Evolutionary conservation across 2,888 invertebrate species (phyloP), one percentile per base, ranked within the genome.

Genomic region (Mythimna vitellina): DNA sequence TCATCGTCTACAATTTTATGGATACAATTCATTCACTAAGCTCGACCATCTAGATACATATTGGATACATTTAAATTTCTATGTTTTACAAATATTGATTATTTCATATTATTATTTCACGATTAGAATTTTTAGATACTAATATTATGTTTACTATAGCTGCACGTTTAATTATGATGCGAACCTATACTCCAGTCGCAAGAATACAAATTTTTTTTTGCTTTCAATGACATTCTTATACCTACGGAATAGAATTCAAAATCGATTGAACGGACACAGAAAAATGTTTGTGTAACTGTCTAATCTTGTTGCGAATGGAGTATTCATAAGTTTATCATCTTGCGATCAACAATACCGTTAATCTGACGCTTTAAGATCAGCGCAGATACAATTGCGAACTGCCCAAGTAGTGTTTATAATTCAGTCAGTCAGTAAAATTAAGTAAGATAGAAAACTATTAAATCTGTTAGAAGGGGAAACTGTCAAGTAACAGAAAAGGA

Each of bases 41-140:
- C 53, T 61, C 60, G 56, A 65, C 53, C 46, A n/a, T 67, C 35
- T 71, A 61, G 12, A 56, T 62, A 63, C 12, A n/a, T 65, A 25
- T 65, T 61, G 29, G 46, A 64, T 76, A 57, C 46, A 65, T 57
- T 67, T 57, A 1, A 32, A 53, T 60, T 38, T 56, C 12, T 46
- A 65, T 56, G 20, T 62, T 65, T 56, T 49, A 49, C n/a, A 65
- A 61, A 80, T 65, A 73, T 25, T 61, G 14, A 14, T 64, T 65
- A 78, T 38, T 72, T 72, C 9, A 78, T 79, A 10, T 78, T 10
- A 70, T 35, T 46, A 35, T 71, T 70, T 58, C 49, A 73, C 38
- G 42, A 49, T 73, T 73, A 78, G 14, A 22, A 35, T 32, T 46
- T 29, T 76, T 20, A 49, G 8, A 46, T 46, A 29, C n/a, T n/a